Percentiles rank a stretch among this genome's conserved stretches.
Evolutionary conservation across 2,888 invertebrate genomes (phyloP).

Genomic region (Anorthoa munda): DNA sequence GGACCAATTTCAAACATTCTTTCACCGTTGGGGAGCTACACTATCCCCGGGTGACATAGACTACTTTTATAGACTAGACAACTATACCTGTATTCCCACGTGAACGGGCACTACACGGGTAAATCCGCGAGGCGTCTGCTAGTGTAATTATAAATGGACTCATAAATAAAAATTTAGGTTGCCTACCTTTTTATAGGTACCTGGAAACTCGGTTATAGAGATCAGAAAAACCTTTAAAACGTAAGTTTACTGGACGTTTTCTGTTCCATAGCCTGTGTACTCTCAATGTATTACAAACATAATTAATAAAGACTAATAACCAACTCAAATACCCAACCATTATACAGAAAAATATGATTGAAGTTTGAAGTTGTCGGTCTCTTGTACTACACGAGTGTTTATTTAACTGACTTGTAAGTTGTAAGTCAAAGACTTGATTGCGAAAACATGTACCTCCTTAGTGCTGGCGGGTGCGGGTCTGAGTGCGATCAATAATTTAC

Average conservation of each 20-base stretch:
- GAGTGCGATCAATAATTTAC: slow-evolving; percentile 49
- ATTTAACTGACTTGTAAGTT: slow-evolving; percentile 18
- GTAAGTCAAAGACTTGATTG: slow-evolving; percentile 34
- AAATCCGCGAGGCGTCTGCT: no score
- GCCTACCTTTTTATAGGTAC: background rate
- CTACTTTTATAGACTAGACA: no score
- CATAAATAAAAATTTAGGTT: no score
- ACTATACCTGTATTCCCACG: no score
- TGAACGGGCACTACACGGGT: no score
- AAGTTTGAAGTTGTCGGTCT: background rate
- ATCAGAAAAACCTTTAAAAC: no score
- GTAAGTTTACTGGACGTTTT: no score
- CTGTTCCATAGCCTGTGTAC: no score
- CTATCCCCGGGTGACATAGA: no score
- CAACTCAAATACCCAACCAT: no score
- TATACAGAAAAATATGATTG: background rate
- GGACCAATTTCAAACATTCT: no score
- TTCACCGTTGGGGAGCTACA: no score
- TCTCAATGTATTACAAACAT: background rate
- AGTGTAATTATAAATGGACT: background rate
- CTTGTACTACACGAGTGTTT: slow-evolving; percentile 15
- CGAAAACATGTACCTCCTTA: slow-evolving; percentile 28
- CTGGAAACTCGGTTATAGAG: background rate
- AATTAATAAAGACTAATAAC: background rate
- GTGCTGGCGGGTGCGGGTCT: background rate